Evolutionary conservation across 2,888 invertebrate species (phyloP).

Genomic region (Tridacna gigas): DNA sequence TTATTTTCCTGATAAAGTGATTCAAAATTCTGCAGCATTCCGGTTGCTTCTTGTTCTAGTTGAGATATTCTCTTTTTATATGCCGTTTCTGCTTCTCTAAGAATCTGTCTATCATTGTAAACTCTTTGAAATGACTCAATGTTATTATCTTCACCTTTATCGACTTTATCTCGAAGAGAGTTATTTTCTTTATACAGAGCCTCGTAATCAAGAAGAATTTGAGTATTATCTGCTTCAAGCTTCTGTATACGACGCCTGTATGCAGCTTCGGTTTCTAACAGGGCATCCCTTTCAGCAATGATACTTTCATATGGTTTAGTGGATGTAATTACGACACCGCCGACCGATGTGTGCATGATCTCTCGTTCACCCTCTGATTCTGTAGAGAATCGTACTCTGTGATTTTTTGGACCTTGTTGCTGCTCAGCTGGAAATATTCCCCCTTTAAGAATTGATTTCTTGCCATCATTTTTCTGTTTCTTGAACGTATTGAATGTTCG

Average conservation of each 20-base stretch:
- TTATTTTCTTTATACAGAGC: conserved; percentile 62
- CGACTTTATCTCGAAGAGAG: conserved; percentile 55
- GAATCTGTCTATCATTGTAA: conserved; percentile 57
- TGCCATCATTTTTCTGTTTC: conserved; percentile 25
- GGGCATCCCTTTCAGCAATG: conserved; percentile 58
- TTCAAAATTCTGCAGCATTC: conserved; percentile 63
- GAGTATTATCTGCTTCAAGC: conserved; percentile 53
- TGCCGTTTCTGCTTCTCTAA: conserved; percentile 61
- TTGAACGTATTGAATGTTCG: conserved; percentile 56
- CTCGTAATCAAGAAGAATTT: conserved; percentile 58
- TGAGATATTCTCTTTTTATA: conserved; percentile 60
- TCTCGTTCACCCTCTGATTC: conserved; percentile 39
- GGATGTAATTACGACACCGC: conserved; percentile 42
- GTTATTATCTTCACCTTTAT: conserved; percentile 59
- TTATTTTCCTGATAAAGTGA: conserved; percentile 62
- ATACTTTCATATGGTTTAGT: conserved; percentile 57
- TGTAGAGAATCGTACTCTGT: conserved; percentile 36
- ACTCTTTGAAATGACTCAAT: conserved; percentile 63
- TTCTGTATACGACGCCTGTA: conserved; percentile 55
- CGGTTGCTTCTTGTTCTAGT: conserved; percentile 55
- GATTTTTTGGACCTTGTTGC: conserved; percentile 25
- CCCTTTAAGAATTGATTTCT: conserved; percentile 19
- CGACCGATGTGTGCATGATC: conserved; percentile 44
- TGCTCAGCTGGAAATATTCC: background rate
- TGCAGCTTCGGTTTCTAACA: conserved; percentile 54